Percentiles rank a stretch among this genome's conserved stretches.
Evolutionary conservation across 2,888 invertebrate species (phyloP).

Genomic region (Lasioglossum villosulum): DNA sequence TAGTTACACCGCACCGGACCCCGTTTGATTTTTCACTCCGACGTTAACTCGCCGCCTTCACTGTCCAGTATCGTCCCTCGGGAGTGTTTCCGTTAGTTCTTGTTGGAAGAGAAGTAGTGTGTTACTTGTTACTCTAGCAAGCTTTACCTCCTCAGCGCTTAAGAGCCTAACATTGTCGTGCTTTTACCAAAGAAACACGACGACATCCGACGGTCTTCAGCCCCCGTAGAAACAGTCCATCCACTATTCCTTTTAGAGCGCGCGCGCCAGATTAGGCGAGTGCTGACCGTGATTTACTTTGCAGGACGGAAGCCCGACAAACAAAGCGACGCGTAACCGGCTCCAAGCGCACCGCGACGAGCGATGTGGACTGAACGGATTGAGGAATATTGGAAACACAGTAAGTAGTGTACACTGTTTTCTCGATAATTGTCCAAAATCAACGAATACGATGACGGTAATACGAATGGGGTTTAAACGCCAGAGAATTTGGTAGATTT

Average conservation of each 20-base stretch:
- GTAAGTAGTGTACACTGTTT: constrained; percentile 82
- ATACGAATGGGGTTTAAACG: too few species aligned
- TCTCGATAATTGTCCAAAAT: too few species aligned
- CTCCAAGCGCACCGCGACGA: constrained; percentile 78
- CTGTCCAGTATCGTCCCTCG: background rate
- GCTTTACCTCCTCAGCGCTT: constrained; percentile 29
- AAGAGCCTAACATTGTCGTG: constrained; percentile 21
- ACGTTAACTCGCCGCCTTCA: background rate
- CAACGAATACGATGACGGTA: too few species aligned
- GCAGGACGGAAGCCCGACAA: constrained; percentile 80
- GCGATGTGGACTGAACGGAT: constrained; percentile 89
- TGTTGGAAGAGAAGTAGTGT: background rate
- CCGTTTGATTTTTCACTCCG: background rate
- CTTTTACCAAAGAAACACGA: constrained; percentile 37
- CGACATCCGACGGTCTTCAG: constrained; percentile 38
- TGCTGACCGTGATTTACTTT: constrained; percentile 32
- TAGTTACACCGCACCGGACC: background rate
- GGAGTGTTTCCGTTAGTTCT: background rate
- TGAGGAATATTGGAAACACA: constrained; percentile 96
- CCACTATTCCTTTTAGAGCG: background rate
- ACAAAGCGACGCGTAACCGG: constrained; percentile 76
- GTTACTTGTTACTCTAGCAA: constrained; percentile 11
- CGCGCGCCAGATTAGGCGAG: background rate
- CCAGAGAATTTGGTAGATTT: too few species aligned
- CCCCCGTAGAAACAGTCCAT: constrained; percentile 20